A percentile compares a stretch with the other conserved stretches of the same genome.
Evolutionary conservation across 1,140 invertebrate genomes (phyloP).

Genomic region (Atta colombica): DNA sequence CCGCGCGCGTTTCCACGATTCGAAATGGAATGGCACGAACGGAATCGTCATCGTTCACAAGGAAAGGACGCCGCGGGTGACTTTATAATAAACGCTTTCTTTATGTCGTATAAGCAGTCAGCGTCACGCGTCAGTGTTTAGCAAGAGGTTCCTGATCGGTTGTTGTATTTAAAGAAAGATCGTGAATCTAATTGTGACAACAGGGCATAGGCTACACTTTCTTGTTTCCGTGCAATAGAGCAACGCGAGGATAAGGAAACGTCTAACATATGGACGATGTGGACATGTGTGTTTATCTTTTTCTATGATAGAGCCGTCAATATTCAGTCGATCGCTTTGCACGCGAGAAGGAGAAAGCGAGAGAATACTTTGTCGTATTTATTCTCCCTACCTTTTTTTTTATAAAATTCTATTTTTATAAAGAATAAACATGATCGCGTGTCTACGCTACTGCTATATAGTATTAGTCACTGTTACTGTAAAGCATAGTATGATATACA

Average conservation of each 20-base stretch:
- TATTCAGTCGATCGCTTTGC: constrained; percentile 5
- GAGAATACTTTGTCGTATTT: background rate
- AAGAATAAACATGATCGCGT: background rate
- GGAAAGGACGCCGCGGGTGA: constrained; percentile 18
- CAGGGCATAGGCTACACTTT: background rate
- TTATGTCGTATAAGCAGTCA: constrained; percentile 7
- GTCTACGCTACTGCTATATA: background rate
- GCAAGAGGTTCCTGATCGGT: background rate
- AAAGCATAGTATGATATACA: background rate
- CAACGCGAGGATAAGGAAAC: background rate
- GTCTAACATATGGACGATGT: constrained; percentile 14
- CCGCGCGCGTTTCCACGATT: background rate
- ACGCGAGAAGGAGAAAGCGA: constrained; percentile 17
- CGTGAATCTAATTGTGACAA: background rate
- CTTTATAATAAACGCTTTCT: constrained; percentile 13
- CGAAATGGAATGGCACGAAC: constrained; percentile 2
- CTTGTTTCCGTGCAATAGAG: background rate
- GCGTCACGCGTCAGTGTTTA: constrained; percentile 35
- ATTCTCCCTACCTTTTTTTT: background rate
- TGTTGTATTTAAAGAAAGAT: constrained; percentile 27
- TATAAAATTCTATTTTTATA: background rate
- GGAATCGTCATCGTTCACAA: constrained; percentile 39
- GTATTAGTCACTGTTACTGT: background rate
- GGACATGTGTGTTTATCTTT: constrained; percentile 20
- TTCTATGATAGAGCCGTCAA: constrained; percentile 14